phyloP scores from a whole-genome alignment of 2,888 invertebrate genomes.

The Xestia c-nigrum region DNA sequence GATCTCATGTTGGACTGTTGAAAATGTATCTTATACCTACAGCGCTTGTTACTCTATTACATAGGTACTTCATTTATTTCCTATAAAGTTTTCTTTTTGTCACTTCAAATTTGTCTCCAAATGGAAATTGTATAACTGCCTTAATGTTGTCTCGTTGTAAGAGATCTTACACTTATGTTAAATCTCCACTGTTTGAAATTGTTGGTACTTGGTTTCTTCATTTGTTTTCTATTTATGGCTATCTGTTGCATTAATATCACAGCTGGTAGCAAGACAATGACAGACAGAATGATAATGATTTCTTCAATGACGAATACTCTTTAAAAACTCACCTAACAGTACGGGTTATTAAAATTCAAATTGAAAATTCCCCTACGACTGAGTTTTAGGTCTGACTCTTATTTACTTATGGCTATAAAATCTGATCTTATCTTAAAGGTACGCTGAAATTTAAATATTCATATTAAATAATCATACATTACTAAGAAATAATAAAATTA shows the following conservation, averaged over 20 bases:
- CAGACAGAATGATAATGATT: slow-evolving; percentile 18
- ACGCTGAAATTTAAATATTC: slow-evolving; percentile 53
- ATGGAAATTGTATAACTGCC: slow-evolving; percentile 1
- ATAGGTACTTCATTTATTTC: slow-evolving; percentile 23
- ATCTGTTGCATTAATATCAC: slow-evolving; percentile 11
- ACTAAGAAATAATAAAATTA: slow-evolving; percentile 54
- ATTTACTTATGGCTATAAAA: slow-evolving; percentile 20
- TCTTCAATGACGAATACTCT: slow-evolving; percentile 12
- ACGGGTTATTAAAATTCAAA: background rate
- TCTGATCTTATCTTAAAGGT: slow-evolving; percentile 28
- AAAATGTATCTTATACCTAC: slow-evolving; percentile 65
- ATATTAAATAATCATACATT: slow-evolving; percentile 55
- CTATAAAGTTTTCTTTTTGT: background rate
- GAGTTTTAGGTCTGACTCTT: slow-evolving; percentile 15
- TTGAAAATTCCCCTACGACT: slow-evolving; percentile 17
- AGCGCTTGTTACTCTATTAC: slow-evolving; percentile 65
- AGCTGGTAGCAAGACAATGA: slow-evolving; percentile 26
- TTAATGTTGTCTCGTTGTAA: slow-evolving; percentile 10
- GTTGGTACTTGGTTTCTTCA: background rate
- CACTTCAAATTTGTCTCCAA: background rate
- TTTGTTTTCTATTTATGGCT: background rate
- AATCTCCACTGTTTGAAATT: background rate
- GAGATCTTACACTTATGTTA: slow-evolving; percentile 3
- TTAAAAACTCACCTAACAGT: background rate
- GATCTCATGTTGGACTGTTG: slow-evolving; percentile 71